A percentile compares a stretch with the other conserved stretches of the same genome.
Conservation (phyloP, 2,888 invertebrate species). For the Julus scanicus region DNA sequence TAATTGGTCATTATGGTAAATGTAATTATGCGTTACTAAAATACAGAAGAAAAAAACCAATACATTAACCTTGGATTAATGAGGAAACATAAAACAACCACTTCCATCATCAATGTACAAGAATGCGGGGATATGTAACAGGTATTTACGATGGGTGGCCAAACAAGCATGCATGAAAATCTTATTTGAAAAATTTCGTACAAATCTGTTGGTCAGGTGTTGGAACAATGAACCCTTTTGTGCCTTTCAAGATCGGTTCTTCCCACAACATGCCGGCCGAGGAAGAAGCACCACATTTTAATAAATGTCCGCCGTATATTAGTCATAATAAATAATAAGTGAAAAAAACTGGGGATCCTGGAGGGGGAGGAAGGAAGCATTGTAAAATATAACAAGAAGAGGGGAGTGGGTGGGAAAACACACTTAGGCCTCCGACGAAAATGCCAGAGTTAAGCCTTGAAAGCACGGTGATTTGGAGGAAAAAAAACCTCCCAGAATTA, state of each 20-base stretch:
- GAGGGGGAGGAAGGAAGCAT: slow-evolving; percentile 15
- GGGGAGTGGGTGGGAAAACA: background rate
- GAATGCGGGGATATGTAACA: no score
- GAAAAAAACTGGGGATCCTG: background rate
- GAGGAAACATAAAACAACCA: no score
- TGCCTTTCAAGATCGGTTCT: background rate
- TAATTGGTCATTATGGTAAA: no score
- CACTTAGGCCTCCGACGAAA: background rate
- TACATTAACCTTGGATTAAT: no score
- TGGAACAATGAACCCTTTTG: slow-evolving; percentile 42
- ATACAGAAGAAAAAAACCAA: no score
- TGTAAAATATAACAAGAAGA: background rate
- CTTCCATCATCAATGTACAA: no score
- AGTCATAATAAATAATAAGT: slow-evolving; percentile 34
- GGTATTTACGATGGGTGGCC: background rate
- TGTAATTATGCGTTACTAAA: no score
- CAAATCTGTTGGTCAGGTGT: background rate
- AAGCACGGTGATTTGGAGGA: background rate
- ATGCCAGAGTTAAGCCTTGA: background rate
- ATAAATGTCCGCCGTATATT: slow-evolving; percentile 34
- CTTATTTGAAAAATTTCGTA: background rate
- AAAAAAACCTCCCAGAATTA: slow-evolving; percentile 25
- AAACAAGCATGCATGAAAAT: background rate
- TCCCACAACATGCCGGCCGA: background rate
- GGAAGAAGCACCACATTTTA: slow-evolving; percentile 2